Conservation (phyloP, 30 jellyfish, hydroid and myxozoan genomes). For the Rhopilema esculentum region DNA sequence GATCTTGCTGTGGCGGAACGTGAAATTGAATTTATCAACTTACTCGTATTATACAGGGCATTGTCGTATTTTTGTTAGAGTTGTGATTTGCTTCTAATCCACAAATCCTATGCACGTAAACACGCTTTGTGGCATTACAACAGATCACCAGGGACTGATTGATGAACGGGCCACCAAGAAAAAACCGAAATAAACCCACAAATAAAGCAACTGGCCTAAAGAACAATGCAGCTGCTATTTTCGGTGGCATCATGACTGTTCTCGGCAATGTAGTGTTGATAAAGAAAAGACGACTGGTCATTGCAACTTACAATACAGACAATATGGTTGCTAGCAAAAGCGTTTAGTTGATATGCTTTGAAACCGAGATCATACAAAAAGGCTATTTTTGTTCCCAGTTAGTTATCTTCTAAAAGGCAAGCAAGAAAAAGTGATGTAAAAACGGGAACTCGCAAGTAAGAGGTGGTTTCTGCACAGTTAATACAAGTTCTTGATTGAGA, state of each 20-base stretch:
- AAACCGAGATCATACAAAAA: too few relatives aligned
- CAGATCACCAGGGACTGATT: neutral
- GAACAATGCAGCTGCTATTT: neutral
- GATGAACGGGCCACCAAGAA: slow-evolving; percentile 28
- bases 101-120: slow-evolving; percentile 20
- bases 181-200: slow-evolving; percentile 18
- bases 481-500: too few relatives aligned
- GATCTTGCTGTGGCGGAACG: neutral
- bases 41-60: neutral
- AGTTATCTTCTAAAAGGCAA: too few relatives aligned
- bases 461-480: too few relatives aligned
- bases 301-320: too few relatives aligned
- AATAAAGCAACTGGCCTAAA: slow-evolving; percentile 1
- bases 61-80: neutral
- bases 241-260: neutral
- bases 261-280: too few relatives aligned
- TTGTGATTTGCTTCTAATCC: slow-evolving; percentile 18
- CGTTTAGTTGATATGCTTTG: too few relatives aligned
- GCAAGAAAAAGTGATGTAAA: too few relatives aligned
- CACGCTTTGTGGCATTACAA: slow-evolving; percentile 18
- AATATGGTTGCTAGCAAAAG: too few relatives aligned
- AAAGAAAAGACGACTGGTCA: too few relatives aligned
- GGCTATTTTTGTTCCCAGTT: too few relatives aligned
- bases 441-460: too few relatives aligned
- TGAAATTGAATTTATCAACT: neutral